Percentiles rank a stretch among this genome's conserved stretches.
Evolutionary conservation across 2,113 vertebrate species (phyloP).

Genomic region (Notothenia rossii): DNA sequence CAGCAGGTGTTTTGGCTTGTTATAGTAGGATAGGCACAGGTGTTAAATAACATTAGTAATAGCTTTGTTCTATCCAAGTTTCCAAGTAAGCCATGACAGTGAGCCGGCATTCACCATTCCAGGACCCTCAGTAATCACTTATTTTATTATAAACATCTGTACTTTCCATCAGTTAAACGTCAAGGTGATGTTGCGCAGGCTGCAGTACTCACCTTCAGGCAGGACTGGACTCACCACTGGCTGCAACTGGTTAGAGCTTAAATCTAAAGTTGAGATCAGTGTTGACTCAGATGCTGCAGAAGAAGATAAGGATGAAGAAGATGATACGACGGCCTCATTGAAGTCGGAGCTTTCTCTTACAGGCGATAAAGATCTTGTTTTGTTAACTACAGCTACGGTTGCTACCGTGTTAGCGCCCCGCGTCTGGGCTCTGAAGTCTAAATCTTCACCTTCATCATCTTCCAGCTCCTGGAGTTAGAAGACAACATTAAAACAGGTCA

Average conservation of each 20-base stretch:
- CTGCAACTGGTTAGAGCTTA: slow-evolving; percentile 39
- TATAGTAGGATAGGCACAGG: not conserved
- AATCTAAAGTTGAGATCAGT: slow-evolving; percentile 49
- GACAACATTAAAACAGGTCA: slow-evolving; percentile 5
- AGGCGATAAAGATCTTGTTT: slow-evolving; percentile 27
- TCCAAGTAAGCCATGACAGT: not conserved
- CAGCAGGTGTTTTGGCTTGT: not conserved
- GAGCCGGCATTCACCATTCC: not conserved
- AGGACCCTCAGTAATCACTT: not conserved
- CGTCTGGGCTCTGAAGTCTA: slow-evolving; percentile 69
- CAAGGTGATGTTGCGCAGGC: not conserved
- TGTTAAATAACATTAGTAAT: not conserved
- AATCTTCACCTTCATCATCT: slow-evolving; percentile 82
- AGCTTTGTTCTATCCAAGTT: not conserved
- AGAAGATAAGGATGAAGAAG: slow-evolving; percentile 56
- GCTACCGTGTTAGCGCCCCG: slow-evolving; percentile 57
- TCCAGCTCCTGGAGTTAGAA: slow-evolving; percentile 71
- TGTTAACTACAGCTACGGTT: slow-evolving; percentile 63
- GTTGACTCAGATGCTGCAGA: slow-evolving; percentile 48
- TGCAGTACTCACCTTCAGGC: slow-evolving; percentile 72
- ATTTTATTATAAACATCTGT: not conserved
- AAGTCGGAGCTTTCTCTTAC: slow-evolving; percentile 63
- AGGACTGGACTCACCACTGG: slow-evolving; percentile 44
- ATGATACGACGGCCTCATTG: slow-evolving; percentile 44
- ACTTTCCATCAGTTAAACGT: not conserved